These are phyloP conservation scores for Yoshiicerus persimilis DNA, from an alignment of 1,140 invertebrate genomes.

Conservation along the genomic window DNA sequence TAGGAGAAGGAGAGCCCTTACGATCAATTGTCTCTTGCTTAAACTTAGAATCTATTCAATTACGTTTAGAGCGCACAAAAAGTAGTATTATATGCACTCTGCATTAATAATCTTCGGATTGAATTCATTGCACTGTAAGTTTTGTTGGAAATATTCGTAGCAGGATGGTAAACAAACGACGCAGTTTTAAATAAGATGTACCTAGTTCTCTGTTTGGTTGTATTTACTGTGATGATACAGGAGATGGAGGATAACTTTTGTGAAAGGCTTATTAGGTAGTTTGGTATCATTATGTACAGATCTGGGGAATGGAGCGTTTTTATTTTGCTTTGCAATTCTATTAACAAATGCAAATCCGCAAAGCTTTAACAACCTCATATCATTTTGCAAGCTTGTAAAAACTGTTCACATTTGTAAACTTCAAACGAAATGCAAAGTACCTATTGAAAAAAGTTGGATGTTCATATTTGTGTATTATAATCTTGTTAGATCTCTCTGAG, in stretches of 20 bases:
- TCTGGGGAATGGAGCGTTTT: neutral
- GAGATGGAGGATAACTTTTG: neutral
- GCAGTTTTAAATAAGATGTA: no score
- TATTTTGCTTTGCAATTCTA: neutral
- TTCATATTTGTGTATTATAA: neutral
- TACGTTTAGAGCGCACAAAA: no score
- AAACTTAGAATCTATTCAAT: neutral
- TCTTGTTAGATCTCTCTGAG: neutral
- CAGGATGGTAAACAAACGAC: no score
- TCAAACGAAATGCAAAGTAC: neutral
- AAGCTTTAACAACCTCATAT: neutral
- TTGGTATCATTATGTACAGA: neutral
- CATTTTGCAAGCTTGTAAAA: neutral
- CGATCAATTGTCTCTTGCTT: no score
- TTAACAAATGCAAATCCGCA: neutral
- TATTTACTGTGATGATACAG: neutral
- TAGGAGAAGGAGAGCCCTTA: no score
- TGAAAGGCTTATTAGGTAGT: neutral
- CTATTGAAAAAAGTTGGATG: neutral
- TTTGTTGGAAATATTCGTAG: no score
- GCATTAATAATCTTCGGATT: no score
- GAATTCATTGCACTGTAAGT: no score
- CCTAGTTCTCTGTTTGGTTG: no score
- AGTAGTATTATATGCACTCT: no score
- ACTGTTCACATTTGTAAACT: neutral